These are phyloP conservation scores for Zophobas atratus DNA, from an alignment of 1,140 invertebrate genomes.

Conservation along the genomic window DNA sequence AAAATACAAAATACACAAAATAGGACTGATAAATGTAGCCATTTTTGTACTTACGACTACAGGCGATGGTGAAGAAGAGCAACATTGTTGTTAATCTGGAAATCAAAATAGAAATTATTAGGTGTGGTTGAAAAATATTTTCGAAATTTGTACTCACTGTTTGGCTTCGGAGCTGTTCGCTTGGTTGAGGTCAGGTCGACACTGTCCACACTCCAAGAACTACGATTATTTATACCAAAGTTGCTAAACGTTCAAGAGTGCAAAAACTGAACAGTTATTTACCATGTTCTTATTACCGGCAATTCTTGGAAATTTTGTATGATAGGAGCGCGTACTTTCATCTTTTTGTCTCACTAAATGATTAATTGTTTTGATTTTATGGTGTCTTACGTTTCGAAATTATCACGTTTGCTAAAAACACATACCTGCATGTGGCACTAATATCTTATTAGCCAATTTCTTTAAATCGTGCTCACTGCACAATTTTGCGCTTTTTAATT, in stretches of 20 bases:
- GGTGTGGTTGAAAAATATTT: background rate
- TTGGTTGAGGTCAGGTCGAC: constrained; percentile 28
- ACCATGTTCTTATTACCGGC: constrained; percentile 27
- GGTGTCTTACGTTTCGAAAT: constrained; percentile 8
- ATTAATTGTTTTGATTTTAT: constrained; percentile 22
- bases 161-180: constrained; percentile 12
- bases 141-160: background rate
- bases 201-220: constrained; percentile 9
- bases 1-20: background rate
- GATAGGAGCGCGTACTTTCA: background rate
- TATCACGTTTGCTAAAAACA: constrained; percentile 25
- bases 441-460: background rate
- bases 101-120: background rate
- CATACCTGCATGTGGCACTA: constrained; percentile 12
- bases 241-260: background rate
- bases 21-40: background rate
- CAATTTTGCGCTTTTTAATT: background rate
- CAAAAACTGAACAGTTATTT: background rate
- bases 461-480: constrained; percentile 9
- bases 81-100: constrained; percentile 27
- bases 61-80: constrained; percentile 32
- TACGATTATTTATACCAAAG: constrained; percentile 34
- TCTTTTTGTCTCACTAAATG: constrained; percentile 12
- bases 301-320: constrained; percentile 5
- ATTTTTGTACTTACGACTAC: constrained; percentile 25